phyloP scores from a whole-genome alignment of 2,113 vertebrate genomes.

The Carassius gibelio region DNA sequence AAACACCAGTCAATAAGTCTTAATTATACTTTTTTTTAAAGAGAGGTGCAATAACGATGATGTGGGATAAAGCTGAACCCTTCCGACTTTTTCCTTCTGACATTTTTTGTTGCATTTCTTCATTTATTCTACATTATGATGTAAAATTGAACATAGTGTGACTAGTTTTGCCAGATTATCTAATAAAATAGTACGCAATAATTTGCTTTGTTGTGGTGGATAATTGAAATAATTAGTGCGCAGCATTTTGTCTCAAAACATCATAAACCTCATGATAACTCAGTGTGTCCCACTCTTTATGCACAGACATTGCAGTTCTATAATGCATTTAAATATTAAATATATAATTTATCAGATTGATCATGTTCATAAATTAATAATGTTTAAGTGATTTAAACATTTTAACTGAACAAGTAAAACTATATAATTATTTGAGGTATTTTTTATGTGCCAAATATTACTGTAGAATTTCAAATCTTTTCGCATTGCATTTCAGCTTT shows the following conservation, averaged over 20 bases:
- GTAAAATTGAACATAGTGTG: neutral
- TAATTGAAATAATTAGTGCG: neutral
- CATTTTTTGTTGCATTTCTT: neutral
- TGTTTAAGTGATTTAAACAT: neutral
- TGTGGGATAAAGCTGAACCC: neutral
- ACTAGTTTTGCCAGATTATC: neutral
- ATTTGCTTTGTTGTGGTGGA: neutral
- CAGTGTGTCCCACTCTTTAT: neutral
- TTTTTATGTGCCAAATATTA: neutral
- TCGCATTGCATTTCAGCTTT: neutral
- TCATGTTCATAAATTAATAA: neutral
- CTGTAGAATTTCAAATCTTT: neutral
- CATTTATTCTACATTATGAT: neutral
- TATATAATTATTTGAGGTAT: neutral
- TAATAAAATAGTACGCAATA: constrained; percentile 10
- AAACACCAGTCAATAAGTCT: neutral
- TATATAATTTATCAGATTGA: neutral
- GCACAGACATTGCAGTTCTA: neutral
- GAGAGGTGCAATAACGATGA: neutral
- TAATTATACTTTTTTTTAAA: neutral
- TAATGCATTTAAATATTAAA: neutral
- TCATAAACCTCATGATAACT: neutral
- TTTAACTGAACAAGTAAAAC: neutral
- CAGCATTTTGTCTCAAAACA: neutral
- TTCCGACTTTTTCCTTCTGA: neutral